Evolutionary conservation across 2,113 vertebrate genomes (phyloP).

Genomic region (Grammomys surdaster): DNA sequence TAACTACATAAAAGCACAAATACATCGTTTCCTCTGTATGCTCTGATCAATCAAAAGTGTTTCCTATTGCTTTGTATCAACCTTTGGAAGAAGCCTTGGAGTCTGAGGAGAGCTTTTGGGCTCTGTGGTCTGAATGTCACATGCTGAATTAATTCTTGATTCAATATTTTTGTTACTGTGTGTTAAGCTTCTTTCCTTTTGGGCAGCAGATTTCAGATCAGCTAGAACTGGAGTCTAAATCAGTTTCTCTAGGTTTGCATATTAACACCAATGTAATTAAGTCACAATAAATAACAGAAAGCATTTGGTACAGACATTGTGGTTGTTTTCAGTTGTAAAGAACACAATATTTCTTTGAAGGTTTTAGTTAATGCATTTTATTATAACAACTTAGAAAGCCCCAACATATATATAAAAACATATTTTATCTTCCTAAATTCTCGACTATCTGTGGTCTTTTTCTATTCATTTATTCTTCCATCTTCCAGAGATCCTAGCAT

Average conservation of each 20-base stretch:
- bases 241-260: constrained; percentile 9
- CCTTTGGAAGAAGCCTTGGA: constrained; percentile 33
- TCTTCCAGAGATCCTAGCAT: constrained; percentile 10
- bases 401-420: background rate
- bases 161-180: background rate
- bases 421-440: constrained; percentile 14
- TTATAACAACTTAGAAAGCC: background rate
- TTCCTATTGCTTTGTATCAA: constrained; percentile 4
- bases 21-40: constrained; percentile 57
- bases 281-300: constrained; percentile 41
- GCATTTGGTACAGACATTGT: background rate
- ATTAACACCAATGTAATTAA: constrained; percentile 36
- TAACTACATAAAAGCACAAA: constrained; percentile 89
- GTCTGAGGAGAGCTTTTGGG: background rate
- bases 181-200: background rate
- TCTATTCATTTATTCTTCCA: background rate
- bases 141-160: constrained; percentile 7
- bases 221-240: constrained; percentile 9
- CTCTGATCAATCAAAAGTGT: constrained; percentile 78
- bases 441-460: background rate
- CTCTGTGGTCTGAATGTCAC: background rate
- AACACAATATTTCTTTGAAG: background rate
- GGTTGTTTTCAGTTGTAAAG: background rate
- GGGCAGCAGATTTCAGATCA: background rate
- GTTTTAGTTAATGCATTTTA: background rate